Percentiles rank a stretch among this genome's conserved stretches.
phyloP scores from a whole-genome alignment of 2,113 vertebrate species.

The Semnornis frantzii region DNA sequence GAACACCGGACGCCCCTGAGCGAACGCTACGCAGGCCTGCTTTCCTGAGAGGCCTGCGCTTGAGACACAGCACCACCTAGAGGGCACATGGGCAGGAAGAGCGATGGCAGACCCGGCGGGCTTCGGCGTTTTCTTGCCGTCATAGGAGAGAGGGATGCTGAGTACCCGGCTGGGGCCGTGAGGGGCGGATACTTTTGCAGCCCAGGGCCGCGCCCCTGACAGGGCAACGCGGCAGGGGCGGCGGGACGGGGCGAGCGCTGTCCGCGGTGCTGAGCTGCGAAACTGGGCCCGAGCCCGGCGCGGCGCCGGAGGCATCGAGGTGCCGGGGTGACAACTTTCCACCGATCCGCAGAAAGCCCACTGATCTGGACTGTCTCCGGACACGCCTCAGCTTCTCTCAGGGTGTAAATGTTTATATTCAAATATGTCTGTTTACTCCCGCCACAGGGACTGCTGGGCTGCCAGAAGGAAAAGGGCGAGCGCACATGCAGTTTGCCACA shows the following conservation, averaged over 20 bases:
- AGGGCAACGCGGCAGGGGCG: neutral
- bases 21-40: neutral
- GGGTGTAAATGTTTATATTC: neutral
- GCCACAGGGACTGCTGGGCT: neutral
- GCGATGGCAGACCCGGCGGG: accelerated
- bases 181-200: too few relatives aligned
- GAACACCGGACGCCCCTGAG: neutral
- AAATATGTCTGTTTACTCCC: neutral
- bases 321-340: accelerated
- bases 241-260: neutral
- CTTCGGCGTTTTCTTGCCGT: neutral
- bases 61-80: slow-evolving; percentile 67
- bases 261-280: slow-evolving; percentile 52
- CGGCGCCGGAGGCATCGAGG: neutral
- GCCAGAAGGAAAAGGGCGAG: neutral
- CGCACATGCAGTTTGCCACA: neutral
- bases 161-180: neutral
- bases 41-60: neutral
- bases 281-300: accelerated
- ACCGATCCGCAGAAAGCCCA: neutral
- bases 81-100: neutral
- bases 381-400: neutral
- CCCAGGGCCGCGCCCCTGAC: too few relatives aligned
- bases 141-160: neutral
- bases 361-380: neutral